Conservation (phyloP, 2,797 vertebrate genomes). For the Ibycter americanus region DNA sequence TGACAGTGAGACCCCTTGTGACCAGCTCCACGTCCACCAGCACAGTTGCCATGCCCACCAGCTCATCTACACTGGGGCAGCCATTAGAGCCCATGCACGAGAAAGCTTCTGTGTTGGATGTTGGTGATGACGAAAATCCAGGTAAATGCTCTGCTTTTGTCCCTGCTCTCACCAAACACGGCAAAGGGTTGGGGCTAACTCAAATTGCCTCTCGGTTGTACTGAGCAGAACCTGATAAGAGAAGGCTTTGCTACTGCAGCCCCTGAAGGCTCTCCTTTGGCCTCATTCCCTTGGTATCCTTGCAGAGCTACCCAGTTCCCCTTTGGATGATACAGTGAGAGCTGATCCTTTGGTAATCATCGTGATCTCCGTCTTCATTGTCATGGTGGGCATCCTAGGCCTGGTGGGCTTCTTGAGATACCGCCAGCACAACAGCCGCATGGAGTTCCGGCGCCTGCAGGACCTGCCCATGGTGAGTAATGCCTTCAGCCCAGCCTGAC, state of each 20-base stretch:
- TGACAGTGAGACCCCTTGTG: neutral
- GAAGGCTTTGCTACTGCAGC: neutral
- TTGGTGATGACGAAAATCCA: conserved; percentile 50
- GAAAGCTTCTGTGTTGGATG: conserved; percentile 51
- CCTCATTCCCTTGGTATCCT: neutral
- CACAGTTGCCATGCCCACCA: neutral
- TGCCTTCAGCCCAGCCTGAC: neutral
- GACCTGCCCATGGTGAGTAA: conserved; percentile 90
- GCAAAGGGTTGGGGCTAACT: neutral
- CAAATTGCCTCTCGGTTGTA: neutral
- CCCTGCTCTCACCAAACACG: neutral
- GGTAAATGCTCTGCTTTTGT: conserved; percentile 49
- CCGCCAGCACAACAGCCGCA: conserved; percentile 78
- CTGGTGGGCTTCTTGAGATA: conserved; percentile 86
- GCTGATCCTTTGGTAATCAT: conserved; percentile 86
- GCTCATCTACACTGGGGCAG: neutral
- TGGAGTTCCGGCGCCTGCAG: conserved; percentile 88
- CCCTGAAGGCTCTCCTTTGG: neutral
- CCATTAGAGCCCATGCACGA: neutral
- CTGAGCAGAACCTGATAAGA: neutral
- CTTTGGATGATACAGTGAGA: neutral
- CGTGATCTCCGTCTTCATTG: conserved; percentile 84
- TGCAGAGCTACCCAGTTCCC: conserved; percentile 56
- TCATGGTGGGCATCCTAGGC: conserved; percentile 84
- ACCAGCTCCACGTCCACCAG: neutral